Conservation (phyloP, 2,113 vertebrate species). For the Xyrauchen texanus region DNA sequence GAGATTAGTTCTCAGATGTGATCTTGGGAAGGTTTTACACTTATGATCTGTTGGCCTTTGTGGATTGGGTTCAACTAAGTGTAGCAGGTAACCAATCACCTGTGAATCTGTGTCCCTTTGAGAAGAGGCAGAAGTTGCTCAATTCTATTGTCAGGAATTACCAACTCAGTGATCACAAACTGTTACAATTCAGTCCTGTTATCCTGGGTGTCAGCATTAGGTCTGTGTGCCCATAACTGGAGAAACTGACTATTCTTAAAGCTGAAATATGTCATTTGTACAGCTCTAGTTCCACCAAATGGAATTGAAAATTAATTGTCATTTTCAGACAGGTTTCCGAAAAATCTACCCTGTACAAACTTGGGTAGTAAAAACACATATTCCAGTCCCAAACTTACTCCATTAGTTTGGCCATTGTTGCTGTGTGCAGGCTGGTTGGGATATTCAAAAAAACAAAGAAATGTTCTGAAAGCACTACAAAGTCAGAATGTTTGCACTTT, state of each 20-base stretch:
- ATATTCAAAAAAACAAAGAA: too few species aligned
- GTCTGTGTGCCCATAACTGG: neutral
- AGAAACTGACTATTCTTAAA: neutral
- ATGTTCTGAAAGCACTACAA: too few species aligned
- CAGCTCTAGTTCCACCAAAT: neutral
- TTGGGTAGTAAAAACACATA: too few species aligned
- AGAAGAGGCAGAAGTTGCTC: slow-evolving; percentile 62
- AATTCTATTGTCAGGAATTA: slow-evolving; percentile 64
- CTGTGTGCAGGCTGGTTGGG: too few species aligned
- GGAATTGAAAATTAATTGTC: too few species aligned
- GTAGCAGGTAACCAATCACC: slow-evolving; percentile 58
- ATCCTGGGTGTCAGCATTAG: neutral
- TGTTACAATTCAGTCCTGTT: slow-evolving; percentile 43
- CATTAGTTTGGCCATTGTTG: too few species aligned
- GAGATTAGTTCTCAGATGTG: slow-evolving; percentile 12
- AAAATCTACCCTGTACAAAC: too few species aligned
- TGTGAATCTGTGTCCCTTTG: slow-evolving; percentile 60
- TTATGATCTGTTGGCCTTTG: slow-evolving; percentile 19
- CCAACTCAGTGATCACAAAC: slow-evolving; percentile 57
- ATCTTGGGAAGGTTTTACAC: neutral
- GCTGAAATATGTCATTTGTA: slow-evolving; percentile 9
- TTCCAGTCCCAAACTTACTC: too few species aligned
- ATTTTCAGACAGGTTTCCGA: too few species aligned
- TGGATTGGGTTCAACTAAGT: slow-evolving; percentile 31
- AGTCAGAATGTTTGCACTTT: too few species aligned